Base-by-base conservation (phyloP, 1,140 invertebrate species). In the Drosophila ananassae region DNA sequence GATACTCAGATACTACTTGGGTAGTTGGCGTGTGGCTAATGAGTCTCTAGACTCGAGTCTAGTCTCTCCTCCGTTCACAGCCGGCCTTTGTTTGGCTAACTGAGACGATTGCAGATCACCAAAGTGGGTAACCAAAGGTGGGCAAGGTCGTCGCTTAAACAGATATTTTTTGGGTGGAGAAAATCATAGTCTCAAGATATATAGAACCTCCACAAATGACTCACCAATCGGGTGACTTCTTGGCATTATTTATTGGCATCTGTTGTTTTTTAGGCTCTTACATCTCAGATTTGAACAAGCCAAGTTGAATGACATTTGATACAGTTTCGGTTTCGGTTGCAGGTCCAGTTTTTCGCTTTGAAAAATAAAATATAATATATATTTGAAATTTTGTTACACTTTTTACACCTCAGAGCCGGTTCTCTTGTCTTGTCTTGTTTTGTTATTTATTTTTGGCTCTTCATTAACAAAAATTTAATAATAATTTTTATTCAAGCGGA, bases 281-380 rank as follows among this genome's bases (percentile, higher is more conserved):
- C 4, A 21, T 44, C 17, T 44, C 1, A 44, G 17, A 17, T 41
- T 17, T 6, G 5, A 24, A 47, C 25, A 58, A 46, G 54, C 17
- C 79, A 77, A 61, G 80, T 84, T 84, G 80, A 84, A 85, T 80
- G 81, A 84, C 80, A 79, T 83, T 68, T 73, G 73, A 60, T 55
- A 84, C 81, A 84, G 73, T 85, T 84, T 73, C 79, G 60, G 55
- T 77, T 75, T 50, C 48, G 13, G 51, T n/a, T 25, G 4, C 12
- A 17, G 39, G 5, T 71, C 67, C 64, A 71, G 67, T 71, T 71
- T 69, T 71, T 57, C 13, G 5, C 10, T 53, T 22, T 2, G 9
- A 5, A 3, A 28, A 34, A 47, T 17, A 17, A 17, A 17, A 17
- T 17, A 17, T 17, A 17, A 17, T 55, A 28, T 55, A 51, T 50